Conservation (phyloP, 37 sponge, comb jelly and placozoan species). For the Oopsacas minuta region DNA sequence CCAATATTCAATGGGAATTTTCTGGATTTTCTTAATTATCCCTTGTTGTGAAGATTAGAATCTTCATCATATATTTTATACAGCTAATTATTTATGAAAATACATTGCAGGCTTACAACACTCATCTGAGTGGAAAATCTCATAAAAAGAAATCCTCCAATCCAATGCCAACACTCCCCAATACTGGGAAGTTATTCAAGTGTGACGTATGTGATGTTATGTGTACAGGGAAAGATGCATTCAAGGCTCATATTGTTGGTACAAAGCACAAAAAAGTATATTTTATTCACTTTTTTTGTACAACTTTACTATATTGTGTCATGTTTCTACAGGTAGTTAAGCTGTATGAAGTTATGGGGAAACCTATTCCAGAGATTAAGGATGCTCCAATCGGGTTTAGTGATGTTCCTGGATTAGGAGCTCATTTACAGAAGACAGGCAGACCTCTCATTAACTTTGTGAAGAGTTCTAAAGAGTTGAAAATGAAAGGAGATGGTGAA, state of each 20-base stretch:
- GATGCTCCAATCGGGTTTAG: neutral
- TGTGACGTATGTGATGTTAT: constrained; percentile 79
- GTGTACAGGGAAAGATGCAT: constrained; percentile 60
- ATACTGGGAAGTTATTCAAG: constrained; percentile 18
- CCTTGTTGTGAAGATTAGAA: too few relatives aligned
- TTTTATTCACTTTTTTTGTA: neutral
- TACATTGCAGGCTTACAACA: constrained; percentile 70
- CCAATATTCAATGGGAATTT: too few relatives aligned
- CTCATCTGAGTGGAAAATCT: constrained; percentile 69
- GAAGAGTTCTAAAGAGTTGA: neutral
- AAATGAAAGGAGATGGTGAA: neutral
- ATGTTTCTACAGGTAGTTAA: constrained; percentile 30
- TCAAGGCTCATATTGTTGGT: constrained; percentile 74
- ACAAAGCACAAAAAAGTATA: constrained; percentile 67
- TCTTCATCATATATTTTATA: too few relatives aligned
- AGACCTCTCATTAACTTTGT: constrained; percentile 8
- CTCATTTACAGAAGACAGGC: neutral
- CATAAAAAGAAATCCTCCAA: constrained; percentile 64
- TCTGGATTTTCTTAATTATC: too few relatives aligned
- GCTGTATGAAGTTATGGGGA: constrained; percentile 56
- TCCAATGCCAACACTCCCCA: constrained; percentile 18
- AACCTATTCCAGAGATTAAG: constrained; percentile 62
- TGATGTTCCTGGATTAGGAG: neutral
- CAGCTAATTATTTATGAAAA: too few relatives aligned
- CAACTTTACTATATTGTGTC: neutral